phyloP scores from a whole-genome alignment of 1,140 invertebrate species.

The Ericerus pela region DNA sequence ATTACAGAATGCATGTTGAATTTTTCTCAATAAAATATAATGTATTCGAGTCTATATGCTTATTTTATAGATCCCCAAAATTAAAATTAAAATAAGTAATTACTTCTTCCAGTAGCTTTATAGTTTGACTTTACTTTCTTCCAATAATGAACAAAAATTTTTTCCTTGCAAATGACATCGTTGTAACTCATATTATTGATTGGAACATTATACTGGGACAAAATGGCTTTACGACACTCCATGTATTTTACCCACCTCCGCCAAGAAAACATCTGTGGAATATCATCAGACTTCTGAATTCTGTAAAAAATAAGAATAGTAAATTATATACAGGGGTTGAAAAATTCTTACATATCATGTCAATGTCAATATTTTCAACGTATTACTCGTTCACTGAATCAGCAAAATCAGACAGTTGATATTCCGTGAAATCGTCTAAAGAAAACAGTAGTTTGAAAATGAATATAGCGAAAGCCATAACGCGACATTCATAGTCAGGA shows the following conservation, averaged over 20 bases:
- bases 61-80: no score
- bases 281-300: background rate
- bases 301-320: background rate
- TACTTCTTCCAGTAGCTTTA: no score
- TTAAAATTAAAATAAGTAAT: no score
- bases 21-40: no score
- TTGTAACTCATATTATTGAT: no score
- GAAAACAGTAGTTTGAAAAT: background rate
- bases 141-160: no score
- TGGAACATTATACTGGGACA: background rate
- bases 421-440: background rate
- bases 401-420: background rate
- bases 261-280: background rate
- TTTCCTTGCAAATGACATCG: no score
- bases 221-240: background rate
- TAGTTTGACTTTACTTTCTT: no score
- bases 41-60: no score
- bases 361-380: background rate
- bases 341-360: background rate
- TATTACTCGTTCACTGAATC: background rate
- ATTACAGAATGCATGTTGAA: no score
- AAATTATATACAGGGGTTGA: background rate
- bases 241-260: background rate
- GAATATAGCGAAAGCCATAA: background rate
- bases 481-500: background rate